Evolutionary conservation across 2,888 invertebrate species (phyloP).

Genomic region (Protophormia terraenovae): DNA sequence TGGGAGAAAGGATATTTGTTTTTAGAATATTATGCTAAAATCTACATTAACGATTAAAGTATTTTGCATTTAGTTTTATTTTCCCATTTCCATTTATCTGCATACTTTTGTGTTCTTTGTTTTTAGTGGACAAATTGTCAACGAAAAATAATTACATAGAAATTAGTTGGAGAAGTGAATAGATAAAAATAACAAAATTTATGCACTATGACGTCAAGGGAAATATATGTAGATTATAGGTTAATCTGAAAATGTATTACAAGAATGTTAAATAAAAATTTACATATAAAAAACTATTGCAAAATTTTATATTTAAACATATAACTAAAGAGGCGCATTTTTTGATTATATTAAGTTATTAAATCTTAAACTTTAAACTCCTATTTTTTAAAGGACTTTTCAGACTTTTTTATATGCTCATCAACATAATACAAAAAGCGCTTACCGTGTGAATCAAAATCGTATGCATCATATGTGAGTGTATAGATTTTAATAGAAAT

Average conservation of each 20-base stretch:
- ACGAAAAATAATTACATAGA: slow-evolving; percentile 9
- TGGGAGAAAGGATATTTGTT: not conserved
- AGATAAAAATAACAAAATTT: not conserved
- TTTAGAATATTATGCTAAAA: slow-evolving; percentile 45
- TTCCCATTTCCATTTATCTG: slow-evolving; percentile 1
- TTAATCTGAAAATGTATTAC: too few species aligned
- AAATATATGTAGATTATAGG: not conserved
- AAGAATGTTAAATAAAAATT: too few species aligned
- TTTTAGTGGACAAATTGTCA: slow-evolving; percentile 31
- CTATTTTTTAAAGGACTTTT: not conserved
- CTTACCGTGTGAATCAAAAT: slow-evolving; percentile 49
- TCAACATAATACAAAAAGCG: too few species aligned
- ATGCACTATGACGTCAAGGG: not conserved
- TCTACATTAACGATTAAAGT: slow-evolving; percentile 42
- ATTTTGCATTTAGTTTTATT: slow-evolving; percentile 34
- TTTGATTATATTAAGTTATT: too few species aligned
- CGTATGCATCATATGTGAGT: slow-evolving; percentile 31
- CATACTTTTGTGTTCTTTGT: not conserved
- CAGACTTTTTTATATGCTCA: too few species aligned
- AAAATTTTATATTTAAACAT: too few species aligned
- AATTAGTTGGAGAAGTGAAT: slow-evolving; percentile 3
- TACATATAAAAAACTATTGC: too few species aligned
- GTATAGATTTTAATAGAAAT: slow-evolving; percentile 17
- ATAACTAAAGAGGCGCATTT: too few species aligned
- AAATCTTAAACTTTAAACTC: not conserved